Evolutionary conservation across 2,797 vertebrate species (phyloP).

Genomic region (Crypturellus tataupa): DNA sequence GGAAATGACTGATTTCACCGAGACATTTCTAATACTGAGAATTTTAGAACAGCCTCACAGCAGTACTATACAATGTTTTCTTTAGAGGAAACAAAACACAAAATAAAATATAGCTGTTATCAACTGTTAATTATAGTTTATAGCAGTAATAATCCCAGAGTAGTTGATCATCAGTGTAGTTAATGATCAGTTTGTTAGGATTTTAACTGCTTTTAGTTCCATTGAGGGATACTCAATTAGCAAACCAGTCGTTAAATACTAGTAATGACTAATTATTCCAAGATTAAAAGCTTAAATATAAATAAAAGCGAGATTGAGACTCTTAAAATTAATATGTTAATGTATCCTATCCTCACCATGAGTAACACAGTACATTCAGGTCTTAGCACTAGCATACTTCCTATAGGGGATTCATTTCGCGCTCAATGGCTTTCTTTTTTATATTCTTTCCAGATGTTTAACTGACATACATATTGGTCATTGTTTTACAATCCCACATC

Average conservation of each 20-base stretch:
- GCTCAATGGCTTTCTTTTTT: slow-evolving; percentile 42
- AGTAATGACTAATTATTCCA: slow-evolving; percentile 79
- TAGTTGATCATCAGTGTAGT: slow-evolving; percentile 78
- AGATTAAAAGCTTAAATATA: slow-evolving; percentile 81
- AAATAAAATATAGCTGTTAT: slow-evolving; percentile 74
- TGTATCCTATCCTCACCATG: slow-evolving; percentile 50
- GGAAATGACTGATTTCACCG: background rate
- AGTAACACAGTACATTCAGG: slow-evolving; percentile 35
- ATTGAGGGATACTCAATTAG: slow-evolving; percentile 77
- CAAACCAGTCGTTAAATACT: slow-evolving; percentile 78
- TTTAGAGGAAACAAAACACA: slow-evolving; percentile 35
- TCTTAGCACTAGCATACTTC: slow-evolving; percentile 54
- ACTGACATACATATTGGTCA: slow-evolving; percentile 24
- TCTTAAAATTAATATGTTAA: slow-evolving; percentile 69
- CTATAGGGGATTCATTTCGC: slow-evolving; percentile 35
- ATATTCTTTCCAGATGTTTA: slow-evolving; percentile 62
- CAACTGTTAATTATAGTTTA: slow-evolving; percentile 75
- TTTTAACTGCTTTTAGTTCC: slow-evolving; percentile 73
- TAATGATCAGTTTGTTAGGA: slow-evolving; percentile 77
- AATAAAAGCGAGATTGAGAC: slow-evolving; percentile 75
- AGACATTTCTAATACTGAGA: background rate
- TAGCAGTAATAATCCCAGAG: slow-evolving; percentile 75
- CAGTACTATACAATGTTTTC: slow-evolving; percentile 19
- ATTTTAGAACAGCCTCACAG: slow-evolving; percentile 2
- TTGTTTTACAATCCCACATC: slow-evolving; percentile 43